These are phyloP conservation scores for Speoplatyrhinus poulsoni DNA, from an alignment of 2,113 vertebrate genomes.

Conservation along the genomic window DNA sequence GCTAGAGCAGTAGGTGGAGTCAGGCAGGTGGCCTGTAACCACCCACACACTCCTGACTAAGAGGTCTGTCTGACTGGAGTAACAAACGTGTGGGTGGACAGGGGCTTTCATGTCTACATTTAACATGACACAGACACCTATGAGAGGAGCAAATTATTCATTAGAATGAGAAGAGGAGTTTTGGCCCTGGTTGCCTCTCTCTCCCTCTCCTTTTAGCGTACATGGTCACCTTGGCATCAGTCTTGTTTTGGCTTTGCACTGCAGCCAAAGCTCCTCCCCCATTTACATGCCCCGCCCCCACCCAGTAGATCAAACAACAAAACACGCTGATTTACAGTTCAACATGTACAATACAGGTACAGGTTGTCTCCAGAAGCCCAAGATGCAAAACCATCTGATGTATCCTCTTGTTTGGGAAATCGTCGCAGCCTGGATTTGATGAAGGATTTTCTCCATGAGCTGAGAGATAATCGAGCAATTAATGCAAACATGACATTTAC, in stretches of 20 bases:
- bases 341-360: conserved; percentile 1
- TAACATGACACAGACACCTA: too few relatives aligned
- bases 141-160: too few relatives aligned
- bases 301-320: conserved; percentile 3
- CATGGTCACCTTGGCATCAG: conserved; percentile 49
- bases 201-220: conserved; percentile 14
- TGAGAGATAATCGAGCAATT: conserved; percentile 37
- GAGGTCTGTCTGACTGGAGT: too few relatives aligned
- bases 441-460: conserved; percentile 34
- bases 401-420: conserved; percentile 18
- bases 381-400: conserved; percentile 11
- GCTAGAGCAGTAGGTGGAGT: too few relatives aligned
- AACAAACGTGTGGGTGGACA: too few relatives aligned
- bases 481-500: conserved; percentile 36
- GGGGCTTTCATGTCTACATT: too few relatives aligned
- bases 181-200: conserved; percentile 5
- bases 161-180: background rate
- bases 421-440: conserved; percentile 16
- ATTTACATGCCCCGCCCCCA: conserved; percentile 9
- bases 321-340: conserved; percentile 33
- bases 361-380: conserved; percentile 1
- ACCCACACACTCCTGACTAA: too few relatives aligned
- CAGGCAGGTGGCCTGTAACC: too few relatives aligned
- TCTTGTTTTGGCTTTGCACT: conserved; percentile 50
- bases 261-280: conserved; percentile 16